Evolutionary conservation across 2,888 invertebrate species (phyloP).

Genomic region (Mycalesis mineus): DNA sequence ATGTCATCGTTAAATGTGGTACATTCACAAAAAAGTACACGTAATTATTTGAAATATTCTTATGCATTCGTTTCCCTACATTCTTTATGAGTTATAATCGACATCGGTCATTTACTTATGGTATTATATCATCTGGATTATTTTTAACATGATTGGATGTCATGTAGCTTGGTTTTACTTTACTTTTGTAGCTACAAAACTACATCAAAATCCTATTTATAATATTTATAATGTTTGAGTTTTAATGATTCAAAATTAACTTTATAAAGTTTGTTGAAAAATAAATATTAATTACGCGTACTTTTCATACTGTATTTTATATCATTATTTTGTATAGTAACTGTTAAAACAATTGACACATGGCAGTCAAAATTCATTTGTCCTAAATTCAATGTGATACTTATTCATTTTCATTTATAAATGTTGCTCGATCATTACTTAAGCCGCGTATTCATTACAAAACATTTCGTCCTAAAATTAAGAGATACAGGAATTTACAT

Average conservation of each 20-base stretch:
- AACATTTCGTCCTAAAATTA: not conserved
- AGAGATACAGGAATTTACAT: too few species aligned
- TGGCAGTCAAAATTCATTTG: not conserved
- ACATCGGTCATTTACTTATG: too few species aligned
- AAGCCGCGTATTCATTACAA: not conserved
- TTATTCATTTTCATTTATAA: not conserved
- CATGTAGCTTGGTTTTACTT: too few species aligned
- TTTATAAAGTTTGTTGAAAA: not conserved
- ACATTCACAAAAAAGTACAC: constrained; percentile 21
- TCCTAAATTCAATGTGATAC: not conserved
- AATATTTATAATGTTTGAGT: too few species aligned
- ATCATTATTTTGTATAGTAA: not conserved
- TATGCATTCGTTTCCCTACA: too few species aligned
- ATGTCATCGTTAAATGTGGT: not conserved
- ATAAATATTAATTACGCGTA: constrained; percentile 9
- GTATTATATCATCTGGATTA: too few species aligned
- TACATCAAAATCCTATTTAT: too few species aligned
- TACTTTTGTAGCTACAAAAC: too few species aligned
- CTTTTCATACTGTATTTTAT: constrained; percentile 7
- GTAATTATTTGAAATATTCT: not conserved
- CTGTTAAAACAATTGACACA: not conserved
- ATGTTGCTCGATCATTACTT: not conserved
- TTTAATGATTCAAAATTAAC: too few species aligned
- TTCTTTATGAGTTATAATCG: too few species aligned
- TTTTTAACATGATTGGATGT: too few species aligned